These are phyloP conservation scores for Capromys pilorides DNA, from an alignment of 2,797 vertebrate species.

Conservation along the genomic window DNA sequence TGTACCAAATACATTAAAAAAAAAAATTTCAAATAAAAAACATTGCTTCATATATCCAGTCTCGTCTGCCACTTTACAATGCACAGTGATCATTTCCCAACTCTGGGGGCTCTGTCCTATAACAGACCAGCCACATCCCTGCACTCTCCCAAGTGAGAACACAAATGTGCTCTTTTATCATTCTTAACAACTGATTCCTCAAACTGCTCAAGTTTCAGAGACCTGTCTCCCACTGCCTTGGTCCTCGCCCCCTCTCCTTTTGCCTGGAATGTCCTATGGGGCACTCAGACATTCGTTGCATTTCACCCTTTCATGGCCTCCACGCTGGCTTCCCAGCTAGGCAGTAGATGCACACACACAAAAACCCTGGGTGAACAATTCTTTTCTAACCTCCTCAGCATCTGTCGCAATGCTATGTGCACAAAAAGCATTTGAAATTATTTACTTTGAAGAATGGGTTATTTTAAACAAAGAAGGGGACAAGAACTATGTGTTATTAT, in stretches of 20 bases:
- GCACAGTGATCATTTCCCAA: neutral
- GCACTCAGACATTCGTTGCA: neutral
- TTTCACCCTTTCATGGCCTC: neutral
- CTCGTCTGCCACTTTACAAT: neutral
- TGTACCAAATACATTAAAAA: too few relatives aligned
- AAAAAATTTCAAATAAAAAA: conserved; percentile 4
- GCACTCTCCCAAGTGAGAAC: neutral
- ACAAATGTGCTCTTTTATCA: neutral
- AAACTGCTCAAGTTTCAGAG: neutral
- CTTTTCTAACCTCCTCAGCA: neutral
- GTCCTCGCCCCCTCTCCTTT: neutral
- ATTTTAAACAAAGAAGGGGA: neutral
- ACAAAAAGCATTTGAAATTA: neutral
- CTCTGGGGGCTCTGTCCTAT: neutral
- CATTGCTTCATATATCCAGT: neutral
- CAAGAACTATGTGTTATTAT: neutral
- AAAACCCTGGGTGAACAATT: neutral
- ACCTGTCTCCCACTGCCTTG: neutral
- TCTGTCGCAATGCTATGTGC: neutral
- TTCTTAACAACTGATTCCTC: neutral
- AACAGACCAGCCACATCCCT: neutral
- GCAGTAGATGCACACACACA: neutral
- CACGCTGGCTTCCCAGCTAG: neutral
- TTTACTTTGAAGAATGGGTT: neutral
- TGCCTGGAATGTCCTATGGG: neutral